Conservation (phyloP, 2,888 invertebrate genomes). For the Cerastis rubricosa region DNA sequence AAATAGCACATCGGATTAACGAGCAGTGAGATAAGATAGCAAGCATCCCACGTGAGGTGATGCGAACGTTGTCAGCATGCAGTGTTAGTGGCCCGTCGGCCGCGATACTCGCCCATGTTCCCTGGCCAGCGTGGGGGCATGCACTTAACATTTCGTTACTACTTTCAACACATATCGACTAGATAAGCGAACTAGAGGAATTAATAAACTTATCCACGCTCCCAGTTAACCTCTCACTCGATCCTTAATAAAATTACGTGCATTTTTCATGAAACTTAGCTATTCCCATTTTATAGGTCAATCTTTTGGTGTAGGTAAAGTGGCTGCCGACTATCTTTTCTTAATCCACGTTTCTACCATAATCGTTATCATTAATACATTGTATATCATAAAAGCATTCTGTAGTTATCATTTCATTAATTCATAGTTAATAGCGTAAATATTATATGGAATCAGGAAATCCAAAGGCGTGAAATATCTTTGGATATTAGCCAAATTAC, state of each 20-base stretch:
- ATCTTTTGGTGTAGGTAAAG: constrained; percentile 2
- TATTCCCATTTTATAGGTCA: constrained; percentile 18
- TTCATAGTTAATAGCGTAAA: constrained; percentile 38
- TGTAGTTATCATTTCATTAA: constrained; percentile 27
- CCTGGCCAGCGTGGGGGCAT: constrained; percentile 79
- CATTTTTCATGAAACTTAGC: constrained; percentile 1
- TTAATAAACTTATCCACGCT: constrained; percentile 82
- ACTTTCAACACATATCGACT: constrained; percentile 81
- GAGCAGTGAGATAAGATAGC: constrained; percentile 86
- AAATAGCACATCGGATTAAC: constrained; percentile 84
- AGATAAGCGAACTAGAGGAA: constrained; percentile 76
- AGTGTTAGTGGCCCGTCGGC: constrained; percentile 35
- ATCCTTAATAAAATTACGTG: constrained; percentile 44
- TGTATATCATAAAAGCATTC: constrained; percentile 25
- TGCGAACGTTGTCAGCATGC: constrained; percentile 57
- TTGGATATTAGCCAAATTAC: constrained; percentile 48
- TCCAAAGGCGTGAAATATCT: constrained; percentile 24
- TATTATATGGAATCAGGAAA: constrained; percentile 46
- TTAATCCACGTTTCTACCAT: constrained; percentile 28
- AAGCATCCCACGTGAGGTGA: constrained; percentile 80
- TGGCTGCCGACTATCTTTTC: constrained; percentile 9
- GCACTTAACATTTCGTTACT: constrained; percentile 83
- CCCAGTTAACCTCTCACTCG: constrained; percentile 68
- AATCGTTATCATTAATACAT: constrained; percentile 30
- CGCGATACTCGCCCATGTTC: constrained; percentile 46